Percentiles rank a stretch among this genome's conserved stretches.
Conservation (phyloP, 1,140 invertebrate species). For the Glomeris maerens region DNA sequence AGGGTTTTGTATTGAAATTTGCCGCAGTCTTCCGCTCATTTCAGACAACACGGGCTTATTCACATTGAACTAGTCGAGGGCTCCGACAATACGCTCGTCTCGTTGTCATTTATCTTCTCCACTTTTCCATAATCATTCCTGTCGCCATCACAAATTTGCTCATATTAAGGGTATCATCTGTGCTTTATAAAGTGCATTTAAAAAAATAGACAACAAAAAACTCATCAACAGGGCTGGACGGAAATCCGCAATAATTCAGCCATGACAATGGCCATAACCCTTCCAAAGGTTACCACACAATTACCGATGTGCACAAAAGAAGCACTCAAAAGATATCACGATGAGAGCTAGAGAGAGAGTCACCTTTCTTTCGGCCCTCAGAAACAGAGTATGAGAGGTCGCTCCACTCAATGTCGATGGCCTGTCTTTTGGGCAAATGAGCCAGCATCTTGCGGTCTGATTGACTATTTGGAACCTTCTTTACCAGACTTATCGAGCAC, state of each 20-base stretch:
- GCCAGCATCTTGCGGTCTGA: constrained; percentile 37
- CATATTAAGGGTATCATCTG: no score
- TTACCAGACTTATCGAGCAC: no score
- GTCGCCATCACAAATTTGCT: no score
- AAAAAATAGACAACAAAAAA: background rate
- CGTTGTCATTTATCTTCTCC: no score
- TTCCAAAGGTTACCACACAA: background rate
- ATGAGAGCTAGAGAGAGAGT: background rate
- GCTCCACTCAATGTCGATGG: constrained; percentile 73
- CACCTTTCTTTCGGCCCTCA: constrained; percentile 58
- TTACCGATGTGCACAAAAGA: background rate
- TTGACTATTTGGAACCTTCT: constrained; percentile 10
- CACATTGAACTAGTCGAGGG: no score
- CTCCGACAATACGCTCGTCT: no score
- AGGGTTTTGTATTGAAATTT: no score
- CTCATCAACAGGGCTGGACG: background rate
- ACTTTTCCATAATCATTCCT: no score
- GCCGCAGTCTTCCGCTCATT: background rate
- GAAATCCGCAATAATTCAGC: background rate
- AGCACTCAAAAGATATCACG: background rate
- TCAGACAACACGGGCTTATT: background rate
- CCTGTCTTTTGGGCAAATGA: constrained; percentile 61
- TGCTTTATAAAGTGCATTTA: background rate
- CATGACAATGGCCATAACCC: background rate
- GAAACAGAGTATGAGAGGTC: constrained; percentile 71